Base-by-base conservation (phyloP, 2,113 vertebrate species). In the Amazona vittata region DNA sequence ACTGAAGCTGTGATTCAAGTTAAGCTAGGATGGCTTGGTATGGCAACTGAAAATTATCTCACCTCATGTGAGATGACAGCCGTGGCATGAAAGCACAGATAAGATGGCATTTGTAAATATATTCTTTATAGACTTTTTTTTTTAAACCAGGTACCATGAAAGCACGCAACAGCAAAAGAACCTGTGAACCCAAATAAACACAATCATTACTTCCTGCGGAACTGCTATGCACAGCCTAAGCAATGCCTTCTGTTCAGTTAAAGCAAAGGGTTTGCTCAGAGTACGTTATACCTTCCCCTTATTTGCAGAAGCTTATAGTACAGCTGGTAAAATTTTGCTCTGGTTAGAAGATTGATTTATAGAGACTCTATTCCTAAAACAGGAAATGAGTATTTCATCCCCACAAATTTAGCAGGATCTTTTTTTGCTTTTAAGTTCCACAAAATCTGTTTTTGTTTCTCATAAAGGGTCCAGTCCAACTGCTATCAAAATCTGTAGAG, bases 361-460 rank as follows among this genome's bases (percentile, higher is more conserved):
- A 94, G 89, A 96, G 94, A 95, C 83, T 94, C 86, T 73, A 79
- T 74, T 89, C 81, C 92, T 95, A 91, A 95, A 95, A 24, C 83
- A 96, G 96, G 94, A 97, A 97, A 97, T 95, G 35, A 96, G 77
- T 82, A 93, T 85, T 96, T 96, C 70, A 96, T 96, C 92, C 83
- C 80, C 92, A 73, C 77, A 96, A 94, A 92, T 97, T 93, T 91
- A 87, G 74, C 10, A 79, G 86, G 94, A 83, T 86, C 86, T 94
- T 94, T 89, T 94, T 93, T 78, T 70, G 52, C 94, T 95, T 95
- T 96, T 84, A 90, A 93, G 92, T 95, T 90, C 59, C n/a, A 82
- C 62, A 89, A 92, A 94, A 97, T 92, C 73, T 93, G 90, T 6
- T 95, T 94, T 96, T 93, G 80, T 92, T 97, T 95, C 90, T 68